Evolutionary conservation across 1,140 invertebrate genomes (phyloP).

Genomic region (Zelostemma sp.): DNA sequence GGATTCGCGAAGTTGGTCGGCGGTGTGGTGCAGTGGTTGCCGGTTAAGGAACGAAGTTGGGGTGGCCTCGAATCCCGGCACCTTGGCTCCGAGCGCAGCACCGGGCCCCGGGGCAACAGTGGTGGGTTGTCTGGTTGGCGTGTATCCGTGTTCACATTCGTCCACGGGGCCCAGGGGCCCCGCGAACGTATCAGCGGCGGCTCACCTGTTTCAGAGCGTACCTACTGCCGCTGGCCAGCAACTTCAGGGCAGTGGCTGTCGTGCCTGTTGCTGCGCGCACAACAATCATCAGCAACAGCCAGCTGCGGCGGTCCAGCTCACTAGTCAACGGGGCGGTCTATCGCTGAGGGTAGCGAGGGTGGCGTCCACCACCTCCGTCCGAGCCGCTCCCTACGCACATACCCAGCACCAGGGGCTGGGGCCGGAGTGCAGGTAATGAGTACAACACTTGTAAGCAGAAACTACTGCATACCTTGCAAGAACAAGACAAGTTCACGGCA

Average conservation of each 20-base stretch:
- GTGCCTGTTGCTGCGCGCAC: slow-evolving; percentile 63
- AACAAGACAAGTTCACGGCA: slow-evolving; percentile 19
- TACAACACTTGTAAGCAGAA: slow-evolving; percentile 21
- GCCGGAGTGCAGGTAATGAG: slow-evolving; percentile 69
- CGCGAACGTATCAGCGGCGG: slow-evolving; percentile 44
- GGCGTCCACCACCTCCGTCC: slow-evolving; percentile 71
- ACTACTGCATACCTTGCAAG: slow-evolving; percentile 33
- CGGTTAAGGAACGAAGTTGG: slow-evolving; percentile 59
- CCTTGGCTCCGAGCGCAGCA: slow-evolving; percentile 65
- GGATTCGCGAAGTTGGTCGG: slow-evolving; percentile 49
- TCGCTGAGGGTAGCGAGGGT: slow-evolving; percentile 71
- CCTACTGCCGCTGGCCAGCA: slow-evolving; percentile 27
- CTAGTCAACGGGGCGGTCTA: slow-evolving; percentile 66
- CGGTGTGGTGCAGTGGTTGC: slow-evolving; percentile 64
- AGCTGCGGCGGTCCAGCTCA: slow-evolving; percentile 60
- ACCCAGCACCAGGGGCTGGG: slow-evolving; percentile 68
- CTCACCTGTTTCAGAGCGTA: slow-evolving; percentile 52
- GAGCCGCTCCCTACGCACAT: slow-evolving; percentile 70
- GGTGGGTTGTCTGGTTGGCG: slow-evolving; percentile 72
- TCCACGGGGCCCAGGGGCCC: slow-evolving; percentile 71
- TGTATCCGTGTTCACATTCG: slow-evolving; percentile 69
- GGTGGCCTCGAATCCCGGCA: slow-evolving; percentile 63
- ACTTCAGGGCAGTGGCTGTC: slow-evolving; percentile 53
- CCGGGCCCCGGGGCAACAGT: slow-evolving; percentile 67
- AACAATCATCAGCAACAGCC: slow-evolving; percentile 53